Percentiles rank a stretch among this genome's conserved stretches.
Evolutionary conservation across 2,797 vertebrate species (phyloP).

Genomic region (Hypotaenidia philippensis): DNA sequence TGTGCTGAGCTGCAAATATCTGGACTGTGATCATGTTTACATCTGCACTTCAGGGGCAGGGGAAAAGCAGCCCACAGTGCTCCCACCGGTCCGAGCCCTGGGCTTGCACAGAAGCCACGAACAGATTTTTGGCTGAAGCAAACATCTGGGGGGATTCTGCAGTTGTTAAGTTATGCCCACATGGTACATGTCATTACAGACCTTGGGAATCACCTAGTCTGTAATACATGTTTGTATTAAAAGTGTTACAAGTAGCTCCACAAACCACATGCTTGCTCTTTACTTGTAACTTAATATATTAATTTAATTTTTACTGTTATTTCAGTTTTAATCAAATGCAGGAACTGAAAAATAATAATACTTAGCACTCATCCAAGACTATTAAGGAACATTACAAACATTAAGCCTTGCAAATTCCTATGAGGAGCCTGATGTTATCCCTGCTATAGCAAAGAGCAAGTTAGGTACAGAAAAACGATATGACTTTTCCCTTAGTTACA

Average conservation of each 20-base stretch:
- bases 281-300: conserved; percentile 65
- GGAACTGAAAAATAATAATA: conserved; percentile 62
- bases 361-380: conserved; percentile 56
- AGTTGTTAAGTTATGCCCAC: background rate
- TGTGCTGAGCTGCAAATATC: conserved; percentile 27
- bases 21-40: background rate
- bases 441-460: background rate
- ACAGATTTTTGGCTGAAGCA: conserved; percentile 23
- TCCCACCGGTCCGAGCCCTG: background rate
- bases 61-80: background rate
- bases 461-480: background rate
- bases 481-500: background rate
- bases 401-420: conserved; percentile 28
- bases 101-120: background rate
- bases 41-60: background rate
- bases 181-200: conserved; percentile 17
- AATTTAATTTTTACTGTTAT: conserved; percentile 65
- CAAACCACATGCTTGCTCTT: conserved; percentile 48
- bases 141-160: conserved; percentile 28
- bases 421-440: conserved; percentile 14
- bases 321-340: conserved; percentile 68
- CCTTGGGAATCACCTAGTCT: conserved; percentile 56
- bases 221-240: background rate
- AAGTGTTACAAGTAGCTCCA: conserved; percentile 60
- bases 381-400: conserved; percentile 41